Evolutionary conservation across 1,140 invertebrate genomes (phyloP), one percentile per base, ranked within the genome.

Genomic region (Leguminivora glycinivorella): DNA sequence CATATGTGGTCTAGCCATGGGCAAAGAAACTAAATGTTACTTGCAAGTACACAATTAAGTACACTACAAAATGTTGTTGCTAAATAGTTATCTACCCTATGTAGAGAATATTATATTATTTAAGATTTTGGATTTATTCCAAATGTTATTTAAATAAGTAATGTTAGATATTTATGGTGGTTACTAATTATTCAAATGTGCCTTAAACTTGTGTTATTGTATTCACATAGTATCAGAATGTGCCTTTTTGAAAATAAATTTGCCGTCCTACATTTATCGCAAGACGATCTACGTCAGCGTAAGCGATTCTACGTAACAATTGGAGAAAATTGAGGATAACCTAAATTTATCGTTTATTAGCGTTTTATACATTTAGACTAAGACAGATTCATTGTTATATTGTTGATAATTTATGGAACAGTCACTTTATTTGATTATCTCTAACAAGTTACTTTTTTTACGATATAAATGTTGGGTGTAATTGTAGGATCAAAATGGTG

Each of bases 1-100:
- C 94, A 95, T 74, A 94, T 95, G 94, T 93, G 92, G 87, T 92
- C 93, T 69, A 93, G 90, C 74, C 94, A 95, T 85, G 93, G 93
- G 74, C 92, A 94, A 74, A 90, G 93, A 81, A 94, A 94, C 89
- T 94, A 85, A 92, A 69, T 71, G 5, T n/a, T 76, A 58, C 52
- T 72, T 17, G 47, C 47, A n/a, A 52, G 47, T 22, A 52, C 5
- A 22, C 6, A n/a, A 52, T 9, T 7, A 52, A 17, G 40, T 52
- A 22, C 47, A 52, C 47, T 52, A 43, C 4, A 43, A 43, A 43
- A 17, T 43, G n/a, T 52, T 19, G 19, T 22, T 52, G 17, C 47
- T 0, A 47, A 17, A 47, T 47, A 1, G n/a, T 17, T 17, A 43
- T 43, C 40, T 52, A 52, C 17, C 1, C 19, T 19, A 52, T 52